Base-by-base conservation (phyloP, 2,797 vertebrate species). In the Enteromius treurensis region DNA sequence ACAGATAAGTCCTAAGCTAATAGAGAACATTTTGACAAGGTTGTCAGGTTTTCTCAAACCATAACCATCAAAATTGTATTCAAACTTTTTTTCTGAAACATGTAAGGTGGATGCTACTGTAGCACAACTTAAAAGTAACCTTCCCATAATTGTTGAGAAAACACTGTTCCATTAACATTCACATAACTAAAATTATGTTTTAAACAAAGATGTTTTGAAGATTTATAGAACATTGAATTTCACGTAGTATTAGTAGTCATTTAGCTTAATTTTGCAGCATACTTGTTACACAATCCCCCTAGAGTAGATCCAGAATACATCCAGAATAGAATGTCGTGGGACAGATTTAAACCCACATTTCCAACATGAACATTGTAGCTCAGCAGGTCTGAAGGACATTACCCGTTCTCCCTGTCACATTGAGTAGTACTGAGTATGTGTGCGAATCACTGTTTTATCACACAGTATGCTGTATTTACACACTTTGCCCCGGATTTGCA, bases 401-500 rank as follows among this genome's bases (percentile, higher is more conserved):
- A 60, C 51, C 62, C 21, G 58, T 55, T 79, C 80, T 69, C n/a
- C 70, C 71, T 64, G 69, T 73, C 77, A 29, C 37, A 78, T 68
- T 80, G 81, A 75, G 76, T 60, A 84, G 58, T 73, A 87, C 55
- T 42, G 42, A 62, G n/a, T 76, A 79, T 82, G 76, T 80, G 76
- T 77, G 49, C 64, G 29, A 78, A 83, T 55, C n/a, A 78, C 75
- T 34, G 67, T 82, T 88, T 87, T 84, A 77, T 77, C 81, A 67
- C 69, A 65, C 37, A 42, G 26, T 82, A 53, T 83, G 15, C 26
- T 17, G 60, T 64, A 87, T 89, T 85, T 86, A 73, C 83, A 83
- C 79, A 84, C 73, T 88, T 74, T 79, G 77, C 60, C 62, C 80
- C 62, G 85, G 51, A 84, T 90, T 90, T 81, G 62, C 51, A 42